Conservation (phyloP, 2,113 vertebrate genomes). For the Hypomesus transpacificus region DNA sequence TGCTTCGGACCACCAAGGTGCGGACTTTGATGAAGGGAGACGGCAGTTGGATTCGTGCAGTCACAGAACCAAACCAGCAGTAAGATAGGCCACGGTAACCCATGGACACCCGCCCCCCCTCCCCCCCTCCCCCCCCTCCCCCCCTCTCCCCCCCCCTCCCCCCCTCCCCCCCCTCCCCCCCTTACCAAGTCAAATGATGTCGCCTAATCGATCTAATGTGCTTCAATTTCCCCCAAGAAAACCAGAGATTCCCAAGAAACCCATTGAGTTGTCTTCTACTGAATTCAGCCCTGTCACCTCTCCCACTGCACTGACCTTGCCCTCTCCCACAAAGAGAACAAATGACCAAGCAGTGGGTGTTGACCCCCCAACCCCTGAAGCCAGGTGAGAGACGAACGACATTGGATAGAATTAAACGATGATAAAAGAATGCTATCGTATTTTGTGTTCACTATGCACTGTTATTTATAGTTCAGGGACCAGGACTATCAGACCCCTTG, state of each 20-base stretch:
- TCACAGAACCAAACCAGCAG: background rate
- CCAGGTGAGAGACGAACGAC: background rate
- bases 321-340: background rate
- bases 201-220: no score
- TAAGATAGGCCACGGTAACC: conserved; percentile 27
- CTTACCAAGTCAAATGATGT: no score
- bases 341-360: background rate
- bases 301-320: background rate
- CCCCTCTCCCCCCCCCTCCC: background rate
- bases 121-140: background rate
- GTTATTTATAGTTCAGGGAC: conserved; percentile 28
- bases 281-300: background rate
- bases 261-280: background rate
- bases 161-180: background rate
- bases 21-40: conserved; percentile 46
- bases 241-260: conserved; percentile 6
- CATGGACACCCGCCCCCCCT: background rate
- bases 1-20: conserved; percentile 46
- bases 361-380: background rate
- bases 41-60: conserved; percentile 54
- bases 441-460: background rate
- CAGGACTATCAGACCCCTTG: background rate
- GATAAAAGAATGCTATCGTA: background rate
- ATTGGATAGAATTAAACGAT: no score
- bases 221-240: background rate